Conservation (phyloP, 1,140 invertebrate species). For the Heliconius hermathena region DNA sequence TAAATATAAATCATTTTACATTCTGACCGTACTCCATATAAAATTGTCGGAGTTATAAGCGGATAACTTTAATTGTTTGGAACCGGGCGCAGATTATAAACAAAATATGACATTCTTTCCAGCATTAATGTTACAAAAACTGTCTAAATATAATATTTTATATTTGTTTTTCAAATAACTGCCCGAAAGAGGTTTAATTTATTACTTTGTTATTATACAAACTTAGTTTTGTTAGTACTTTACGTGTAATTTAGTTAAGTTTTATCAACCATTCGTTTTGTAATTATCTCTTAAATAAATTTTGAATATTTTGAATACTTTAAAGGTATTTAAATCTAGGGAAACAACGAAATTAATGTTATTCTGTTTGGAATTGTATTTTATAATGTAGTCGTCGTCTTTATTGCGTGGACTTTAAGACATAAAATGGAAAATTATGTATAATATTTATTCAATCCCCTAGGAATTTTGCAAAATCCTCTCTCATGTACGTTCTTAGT, state of each 20-base stretch:
- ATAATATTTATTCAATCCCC: no score
- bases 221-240: neutral
- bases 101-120: constrained; percentile 54
- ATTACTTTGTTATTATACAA: neutral
- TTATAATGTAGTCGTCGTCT: no score
- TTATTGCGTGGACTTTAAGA: no score
- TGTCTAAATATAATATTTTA: constrained; percentile 19
- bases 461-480: no score
- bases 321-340: no score
- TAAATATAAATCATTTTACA: neutral
- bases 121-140: constrained; percentile 30
- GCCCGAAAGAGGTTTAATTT: neutral
- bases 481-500: no score
- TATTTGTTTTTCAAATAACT: constrained; percentile 5
- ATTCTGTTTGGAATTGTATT: no score
- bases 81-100: constrained; percentile 44
- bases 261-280: neutral
- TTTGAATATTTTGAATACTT: no score
- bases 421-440: no score
- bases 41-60: constrained; percentile 43
- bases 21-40: neutral
- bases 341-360: no score
- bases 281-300: no score
- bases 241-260: neutral
- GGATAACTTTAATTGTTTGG: constrained; percentile 51